A percentile compares a stretch with the other conserved stretches of the same genome.
Evolutionary conservation across 2,797 vertebrate species (phyloP).

Genomic region (Labeo calbasu): DNA sequence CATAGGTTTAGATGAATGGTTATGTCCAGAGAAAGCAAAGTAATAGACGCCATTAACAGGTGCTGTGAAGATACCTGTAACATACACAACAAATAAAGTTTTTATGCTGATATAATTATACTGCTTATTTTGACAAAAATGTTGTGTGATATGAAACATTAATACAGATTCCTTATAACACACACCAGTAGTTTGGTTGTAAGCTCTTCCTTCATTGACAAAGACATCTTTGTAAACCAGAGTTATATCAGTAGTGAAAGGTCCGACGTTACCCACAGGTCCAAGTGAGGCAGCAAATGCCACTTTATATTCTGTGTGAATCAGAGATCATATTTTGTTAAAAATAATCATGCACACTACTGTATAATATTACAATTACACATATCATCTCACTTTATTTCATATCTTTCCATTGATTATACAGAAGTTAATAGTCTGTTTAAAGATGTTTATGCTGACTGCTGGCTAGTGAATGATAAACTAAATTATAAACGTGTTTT

Average conservation of each 20-base stretch:
- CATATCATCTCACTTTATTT: too few relatives aligned
- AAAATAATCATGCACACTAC: neutral
- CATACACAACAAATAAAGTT: neutral
- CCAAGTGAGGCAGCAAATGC: conserved; percentile 51
- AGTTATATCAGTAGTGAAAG: neutral
- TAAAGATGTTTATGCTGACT: neutral
- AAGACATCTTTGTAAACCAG: conserved; percentile 50
- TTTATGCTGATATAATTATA: neutral
- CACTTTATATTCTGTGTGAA: conserved; percentile 8
- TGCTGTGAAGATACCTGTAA: conserved; percentile 27
- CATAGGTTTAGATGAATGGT: neutral
- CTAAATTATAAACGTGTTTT: neutral
- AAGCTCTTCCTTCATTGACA: conserved; percentile 54
- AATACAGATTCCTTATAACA: neutral
- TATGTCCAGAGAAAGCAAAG: conserved; percentile 24
- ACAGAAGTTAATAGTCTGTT: neutral
- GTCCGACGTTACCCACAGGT: neutral
- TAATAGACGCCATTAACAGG: conserved; percentile 31
- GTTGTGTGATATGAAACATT: neutral
- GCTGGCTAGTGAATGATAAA: neutral
- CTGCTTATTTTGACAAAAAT: neutral
- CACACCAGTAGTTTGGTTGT: conserved; percentile 53
- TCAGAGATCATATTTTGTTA: neutral
- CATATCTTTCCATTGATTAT: neutral
- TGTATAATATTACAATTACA: neutral